Conservation (phyloP, 2,113 vertebrate species). For the Nycticryphes semicollaris region DNA sequence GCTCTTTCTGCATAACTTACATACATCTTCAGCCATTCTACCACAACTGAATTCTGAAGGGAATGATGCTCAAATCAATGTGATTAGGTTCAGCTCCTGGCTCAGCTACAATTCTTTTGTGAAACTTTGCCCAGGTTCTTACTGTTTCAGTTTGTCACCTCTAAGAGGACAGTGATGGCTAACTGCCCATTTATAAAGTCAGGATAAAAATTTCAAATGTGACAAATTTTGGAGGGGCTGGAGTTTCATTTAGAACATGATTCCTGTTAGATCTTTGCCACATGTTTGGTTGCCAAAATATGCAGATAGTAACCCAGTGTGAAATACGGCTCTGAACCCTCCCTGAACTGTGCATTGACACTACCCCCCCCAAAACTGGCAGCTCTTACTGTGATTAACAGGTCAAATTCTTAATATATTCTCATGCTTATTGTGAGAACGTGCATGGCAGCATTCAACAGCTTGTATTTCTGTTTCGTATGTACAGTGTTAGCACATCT, state of each 20-base stretch:
- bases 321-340: background rate
- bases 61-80: background rate
- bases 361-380: background rate
- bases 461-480: background rate
- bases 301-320: background rate
- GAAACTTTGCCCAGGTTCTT: background rate
- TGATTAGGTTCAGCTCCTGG: background rate
- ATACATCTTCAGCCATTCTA: background rate
- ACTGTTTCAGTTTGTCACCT: background rate
- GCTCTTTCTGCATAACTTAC: background rate
- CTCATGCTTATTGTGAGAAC: background rate
- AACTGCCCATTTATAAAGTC: background rate
- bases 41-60: background rate
- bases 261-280: background rate
- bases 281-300: background rate
- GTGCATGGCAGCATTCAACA: background rate
- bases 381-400: background rate
- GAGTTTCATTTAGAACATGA: background rate
- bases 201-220: background rate
- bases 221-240: background rate
- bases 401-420: background rate
- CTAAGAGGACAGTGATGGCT: background rate
- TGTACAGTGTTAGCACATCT: background rate
- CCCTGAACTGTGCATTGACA: background rate
- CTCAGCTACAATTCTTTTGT: background rate